phyloP scores from a whole-genome alignment of 2,113 vertebrate genomes.

The Cryptomyrus ogoouensis region DNA sequence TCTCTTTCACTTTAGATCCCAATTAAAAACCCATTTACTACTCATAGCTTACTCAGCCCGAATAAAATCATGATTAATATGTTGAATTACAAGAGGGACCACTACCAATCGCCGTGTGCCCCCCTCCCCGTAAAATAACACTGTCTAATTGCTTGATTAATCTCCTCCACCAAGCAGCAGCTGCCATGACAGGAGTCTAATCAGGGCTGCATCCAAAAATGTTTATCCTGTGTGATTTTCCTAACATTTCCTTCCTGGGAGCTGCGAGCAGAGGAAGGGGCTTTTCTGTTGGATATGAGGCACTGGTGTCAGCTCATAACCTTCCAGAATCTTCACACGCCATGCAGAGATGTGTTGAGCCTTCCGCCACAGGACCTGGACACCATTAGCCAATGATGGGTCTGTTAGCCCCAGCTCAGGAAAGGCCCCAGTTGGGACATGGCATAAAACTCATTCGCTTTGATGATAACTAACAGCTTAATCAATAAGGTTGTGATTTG shows the following conservation, averaged over 20 bases:
- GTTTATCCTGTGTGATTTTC: background rate
- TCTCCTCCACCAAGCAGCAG: slow-evolving; percentile 47
- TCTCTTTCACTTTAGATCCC: slow-evolving; percentile 30
- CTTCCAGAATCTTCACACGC: background rate
- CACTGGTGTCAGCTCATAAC: background rate
- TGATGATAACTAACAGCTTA: background rate
- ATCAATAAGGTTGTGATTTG: background rate
- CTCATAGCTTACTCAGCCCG: slow-evolving; percentile 32
- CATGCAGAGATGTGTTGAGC: background rate
- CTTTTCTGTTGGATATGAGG: too few relatives aligned
- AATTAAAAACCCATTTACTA: slow-evolving; percentile 46
- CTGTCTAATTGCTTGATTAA: slow-evolving; percentile 54
- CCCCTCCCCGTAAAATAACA: slow-evolving; percentile 45
- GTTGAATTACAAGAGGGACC: slow-evolving; percentile 27
- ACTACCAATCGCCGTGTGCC: slow-evolving; percentile 35
- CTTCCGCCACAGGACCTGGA: background rate
- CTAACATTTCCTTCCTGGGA: background rate
- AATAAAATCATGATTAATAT: slow-evolving; percentile 58
- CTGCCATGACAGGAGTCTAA: slow-evolving; percentile 41
- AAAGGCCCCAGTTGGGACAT: background rate
- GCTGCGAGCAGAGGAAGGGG: background rate
- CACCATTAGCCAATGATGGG: background rate
- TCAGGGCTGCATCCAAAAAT: slow-evolving; percentile 11
- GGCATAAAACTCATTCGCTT: background rate
- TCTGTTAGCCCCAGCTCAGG: background rate